Percentiles rank a stretch among this genome's conserved stretches.
Conservation (phyloP, 2,888 invertebrate species). For the Harpalus rufipes region DNA sequence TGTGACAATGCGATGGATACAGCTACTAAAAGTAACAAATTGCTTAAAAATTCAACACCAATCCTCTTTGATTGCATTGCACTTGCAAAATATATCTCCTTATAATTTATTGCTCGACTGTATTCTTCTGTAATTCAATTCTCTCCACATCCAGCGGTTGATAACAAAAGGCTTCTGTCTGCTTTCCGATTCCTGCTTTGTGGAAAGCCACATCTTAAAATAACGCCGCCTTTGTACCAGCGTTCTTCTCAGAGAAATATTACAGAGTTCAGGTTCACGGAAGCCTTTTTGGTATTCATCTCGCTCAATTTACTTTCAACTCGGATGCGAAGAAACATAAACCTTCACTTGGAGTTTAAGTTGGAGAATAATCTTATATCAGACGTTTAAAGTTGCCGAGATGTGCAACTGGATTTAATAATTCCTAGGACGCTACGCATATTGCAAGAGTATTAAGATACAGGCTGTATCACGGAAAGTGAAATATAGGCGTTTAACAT, state of each 20-base stretch:
- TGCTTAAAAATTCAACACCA: background rate
- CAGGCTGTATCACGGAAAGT: background rate
- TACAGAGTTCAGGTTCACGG: slow-evolving; percentile 33
- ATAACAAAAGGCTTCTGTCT: slow-evolving; percentile 12
- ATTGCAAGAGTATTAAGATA: background rate
- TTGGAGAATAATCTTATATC: slow-evolving; percentile 31
- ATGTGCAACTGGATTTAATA: background rate
- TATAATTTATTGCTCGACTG: slow-evolving; percentile 26
- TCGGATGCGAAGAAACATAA: slow-evolving; percentile 36
- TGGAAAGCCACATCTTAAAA: slow-evolving; percentile 38
- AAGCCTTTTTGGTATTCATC: slow-evolving; percentile 31
- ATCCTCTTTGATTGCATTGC: background rate
- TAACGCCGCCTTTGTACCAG: background rate
- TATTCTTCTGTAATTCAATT: slow-evolving; percentile 39
- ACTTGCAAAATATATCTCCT: slow-evolving; percentile 11
- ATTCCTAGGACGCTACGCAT: background rate
- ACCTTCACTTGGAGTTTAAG: slow-evolving; percentile 19
- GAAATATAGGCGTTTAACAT: too few species aligned
- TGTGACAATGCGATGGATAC: too few species aligned
- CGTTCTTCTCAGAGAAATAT: slow-evolving; percentile 31
- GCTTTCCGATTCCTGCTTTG: slow-evolving; percentile 31
- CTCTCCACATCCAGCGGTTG: slow-evolving; percentile 2
- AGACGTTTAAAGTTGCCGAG: slow-evolving; percentile 16
- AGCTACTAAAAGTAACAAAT: too few species aligned
- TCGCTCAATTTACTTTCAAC: slow-evolving; percentile 44